Conservation (phyloP, 2,888 invertebrate species). For the Yponomeuta plumbellus region DNA sequence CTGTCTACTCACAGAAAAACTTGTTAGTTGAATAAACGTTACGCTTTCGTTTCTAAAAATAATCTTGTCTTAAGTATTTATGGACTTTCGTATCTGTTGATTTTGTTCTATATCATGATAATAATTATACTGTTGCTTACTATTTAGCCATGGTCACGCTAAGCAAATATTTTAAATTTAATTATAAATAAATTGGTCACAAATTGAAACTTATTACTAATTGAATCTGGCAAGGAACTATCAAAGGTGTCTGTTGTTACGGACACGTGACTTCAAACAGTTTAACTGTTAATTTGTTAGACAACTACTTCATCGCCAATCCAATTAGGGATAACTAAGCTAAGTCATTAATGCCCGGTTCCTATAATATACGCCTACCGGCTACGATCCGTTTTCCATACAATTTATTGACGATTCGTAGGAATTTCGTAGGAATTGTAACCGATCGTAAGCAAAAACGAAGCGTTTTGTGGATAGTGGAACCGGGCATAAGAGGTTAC, state of each 20-base stretch:
- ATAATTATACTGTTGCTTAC: neutral
- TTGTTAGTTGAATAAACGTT: neutral
- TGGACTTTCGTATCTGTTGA: neutral
- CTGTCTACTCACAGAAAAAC: neutral
- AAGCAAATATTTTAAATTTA: no score
- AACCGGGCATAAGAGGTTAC: neutral
- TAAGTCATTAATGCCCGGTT: no score
- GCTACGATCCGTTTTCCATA: no score
- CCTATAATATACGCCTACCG: no score
- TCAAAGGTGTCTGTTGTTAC: neutral
- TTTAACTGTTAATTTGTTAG: neutral
- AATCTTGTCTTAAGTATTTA: neutral
- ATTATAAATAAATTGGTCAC: no score
- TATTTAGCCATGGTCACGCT: neutral
- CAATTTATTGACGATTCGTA: no score
- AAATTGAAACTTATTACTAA: no score
- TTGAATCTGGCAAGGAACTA: neutral
- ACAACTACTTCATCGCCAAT: neutral
- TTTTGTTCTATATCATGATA: neutral
- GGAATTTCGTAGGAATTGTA: no score
- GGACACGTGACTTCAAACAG: neutral
- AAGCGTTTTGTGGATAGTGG: no score
- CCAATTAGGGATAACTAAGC: neutral
- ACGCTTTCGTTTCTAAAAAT: neutral
- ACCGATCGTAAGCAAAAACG: no score